Conservation (phyloP, 2,888 invertebrate genomes). For the Drosophila pseudotakahashii region DNA sequence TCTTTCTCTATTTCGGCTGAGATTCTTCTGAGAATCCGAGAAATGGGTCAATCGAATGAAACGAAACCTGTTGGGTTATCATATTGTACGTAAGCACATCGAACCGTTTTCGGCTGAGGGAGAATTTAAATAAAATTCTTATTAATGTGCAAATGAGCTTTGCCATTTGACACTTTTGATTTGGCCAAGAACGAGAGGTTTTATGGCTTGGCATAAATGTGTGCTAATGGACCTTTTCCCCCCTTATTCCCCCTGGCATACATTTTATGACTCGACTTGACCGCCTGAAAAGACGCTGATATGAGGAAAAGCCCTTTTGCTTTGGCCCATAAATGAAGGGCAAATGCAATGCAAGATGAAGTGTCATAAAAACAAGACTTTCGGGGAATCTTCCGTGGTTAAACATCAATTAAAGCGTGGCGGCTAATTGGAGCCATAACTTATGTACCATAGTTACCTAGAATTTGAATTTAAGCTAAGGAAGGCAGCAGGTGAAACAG, state of each 20-base stretch:
- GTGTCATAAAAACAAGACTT: constrained; percentile 54
- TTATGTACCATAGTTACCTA: constrained; percentile 42
- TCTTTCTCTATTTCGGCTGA: background rate
- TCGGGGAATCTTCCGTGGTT: background rate
- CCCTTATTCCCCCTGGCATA: constrained; percentile 25
- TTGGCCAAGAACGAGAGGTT: constrained; percentile 47
- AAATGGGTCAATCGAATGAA: constrained; percentile 65
- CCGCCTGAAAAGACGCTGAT: constrained; percentile 31
- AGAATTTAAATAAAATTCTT: constrained; percentile 64
- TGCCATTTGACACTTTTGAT: constrained; percentile 67
- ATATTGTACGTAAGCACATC: background rate
- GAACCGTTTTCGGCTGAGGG: background rate
- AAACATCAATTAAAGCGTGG: constrained; percentile 33
- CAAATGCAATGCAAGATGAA: constrained; percentile 55
- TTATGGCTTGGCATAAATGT: constrained; percentile 54
- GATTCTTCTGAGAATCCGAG: constrained; percentile 24
- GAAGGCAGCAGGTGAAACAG: background rate
- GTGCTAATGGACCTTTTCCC: constrained; percentile 51
- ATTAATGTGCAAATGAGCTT: constrained; percentile 71
- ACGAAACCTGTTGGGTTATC: constrained; percentile 60
- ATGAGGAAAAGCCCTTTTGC: constrained; percentile 15
- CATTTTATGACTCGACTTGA: constrained; percentile 55
- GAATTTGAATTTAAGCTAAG: background rate
- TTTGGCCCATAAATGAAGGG: constrained; percentile 35
- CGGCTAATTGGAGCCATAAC: constrained; percentile 65